Conservation (phyloP, 2,888 invertebrate species). For the Drosophila phalerata region DNA sequence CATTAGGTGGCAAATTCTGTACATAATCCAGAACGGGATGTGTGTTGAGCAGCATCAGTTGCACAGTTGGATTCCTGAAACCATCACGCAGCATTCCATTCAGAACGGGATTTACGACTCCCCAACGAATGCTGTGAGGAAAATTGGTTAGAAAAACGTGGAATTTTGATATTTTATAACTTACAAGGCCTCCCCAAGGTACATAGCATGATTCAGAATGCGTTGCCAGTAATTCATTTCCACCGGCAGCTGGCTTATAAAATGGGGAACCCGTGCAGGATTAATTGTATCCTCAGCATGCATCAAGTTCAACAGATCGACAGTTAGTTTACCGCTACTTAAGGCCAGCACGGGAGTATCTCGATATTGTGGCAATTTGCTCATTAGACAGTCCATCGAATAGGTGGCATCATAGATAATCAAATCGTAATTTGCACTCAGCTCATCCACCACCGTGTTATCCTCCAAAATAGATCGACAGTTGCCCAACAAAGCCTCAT, state of each 20-base stretch:
- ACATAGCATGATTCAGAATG: constrained; percentile 57
- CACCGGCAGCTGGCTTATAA: constrained; percentile 41
- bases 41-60: constrained; percentile 80
- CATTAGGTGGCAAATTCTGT: constrained; percentile 82
- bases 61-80: constrained; percentile 30
- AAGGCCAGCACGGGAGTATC: constrained; percentile 52
- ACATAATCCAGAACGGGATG: constrained; percentile 80
- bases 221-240: constrained; percentile 63
- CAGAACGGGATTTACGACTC: constrained; percentile 28
- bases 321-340: constrained; percentile 63
- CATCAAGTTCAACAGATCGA: constrained; percentile 42
- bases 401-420: constrained; percentile 64
- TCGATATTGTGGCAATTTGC: constrained; percentile 9
- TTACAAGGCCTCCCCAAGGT: constrained; percentile 55
- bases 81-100: background rate
- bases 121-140: constrained; percentile 25
- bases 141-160: background rate
- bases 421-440: constrained; percentile 40
- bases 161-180: constrained; percentile 12
- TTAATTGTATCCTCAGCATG: constrained; percentile 60
- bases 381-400: constrained; percentile 47
- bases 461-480: constrained; percentile 42
- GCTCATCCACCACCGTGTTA: background rate
- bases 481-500: constrained; percentile 56
- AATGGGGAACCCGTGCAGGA: constrained; percentile 56